Conservation (phyloP, 37 sponge, comb jelly and placozoan genomes). For the Beroe ovata region DNA sequence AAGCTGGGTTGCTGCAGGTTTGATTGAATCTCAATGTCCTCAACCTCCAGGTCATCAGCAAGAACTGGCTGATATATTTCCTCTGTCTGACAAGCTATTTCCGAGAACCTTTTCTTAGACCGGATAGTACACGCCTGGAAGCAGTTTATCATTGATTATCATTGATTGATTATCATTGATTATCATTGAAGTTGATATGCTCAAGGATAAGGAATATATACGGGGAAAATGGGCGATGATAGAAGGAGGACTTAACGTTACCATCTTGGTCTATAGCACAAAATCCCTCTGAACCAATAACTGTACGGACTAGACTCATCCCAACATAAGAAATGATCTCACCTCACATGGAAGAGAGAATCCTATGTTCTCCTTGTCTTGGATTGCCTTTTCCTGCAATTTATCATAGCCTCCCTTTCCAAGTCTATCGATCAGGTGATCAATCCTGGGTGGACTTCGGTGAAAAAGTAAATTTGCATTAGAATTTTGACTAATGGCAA, state of each 20-base stretch:
- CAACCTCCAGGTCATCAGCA: constrained; percentile 29
- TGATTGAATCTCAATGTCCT: background rate
- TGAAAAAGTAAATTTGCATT: background rate
- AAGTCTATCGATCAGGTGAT: constrained; percentile 61
- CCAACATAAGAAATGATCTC: background rate
- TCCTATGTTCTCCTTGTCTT: constrained; percentile 22
- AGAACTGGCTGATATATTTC: background rate
- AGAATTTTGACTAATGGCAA: too few relatives aligned
- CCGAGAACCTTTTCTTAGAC: constrained; percentile 3
- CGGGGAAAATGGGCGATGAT: too few relatives aligned
- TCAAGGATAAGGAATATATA: too few relatives aligned
- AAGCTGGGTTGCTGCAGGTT: background rate
- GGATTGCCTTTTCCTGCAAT: background rate
- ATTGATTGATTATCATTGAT: too few relatives aligned
- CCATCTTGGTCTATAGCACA: too few relatives aligned
- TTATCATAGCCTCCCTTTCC: constrained; percentile 54
- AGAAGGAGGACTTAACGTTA: too few relatives aligned
- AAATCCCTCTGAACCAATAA: too few relatives aligned
- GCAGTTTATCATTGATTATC: too few relatives aligned
- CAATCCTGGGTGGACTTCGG: constrained; percentile 24
- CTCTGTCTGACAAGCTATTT: constrained; percentile 31
- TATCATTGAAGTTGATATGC: too few relatives aligned
- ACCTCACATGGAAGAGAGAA: constrained; percentile 40
- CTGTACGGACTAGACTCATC: too few relatives aligned
- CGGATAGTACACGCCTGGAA: constrained; percentile 33